Evolutionary conservation across 1,140 invertebrate species (phyloP), one percentile per base, ranked within the genome.

Genomic region (Radopholus similis): DNA sequence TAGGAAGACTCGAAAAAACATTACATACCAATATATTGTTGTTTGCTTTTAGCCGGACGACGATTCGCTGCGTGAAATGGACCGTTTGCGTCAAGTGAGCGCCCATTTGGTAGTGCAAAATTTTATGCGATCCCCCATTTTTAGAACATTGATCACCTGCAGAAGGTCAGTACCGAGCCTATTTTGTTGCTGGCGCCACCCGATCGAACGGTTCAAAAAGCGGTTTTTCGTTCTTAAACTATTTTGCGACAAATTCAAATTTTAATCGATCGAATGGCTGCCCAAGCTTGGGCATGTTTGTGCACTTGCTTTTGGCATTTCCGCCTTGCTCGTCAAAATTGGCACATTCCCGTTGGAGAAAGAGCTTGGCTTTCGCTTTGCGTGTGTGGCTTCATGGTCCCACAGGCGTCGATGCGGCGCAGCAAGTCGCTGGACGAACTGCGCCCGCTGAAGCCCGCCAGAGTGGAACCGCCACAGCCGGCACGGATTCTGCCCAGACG

Each of bases 131-230:
- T n/a, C n/a, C n/a, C n/a, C n/a, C 40, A 6, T 44, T 78, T 76
- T 58, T 44, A 78, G 81, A 81, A 59, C 42, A 67, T 81, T 32
- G 78, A 81, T 55, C 67, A 73, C 5, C 60, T 81, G 53, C 66
- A 78, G 71, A 83, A 78, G 67, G 78, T 81, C 30, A 66, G 72
- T n/a, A n/a, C n/a, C 73, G 53, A 23, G 13, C 40, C 21, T 40
- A 21, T n/a, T 55, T 26, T 58, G 53, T 42, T 42, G 34, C 30
- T 37, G 70, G 18, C 35, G 28, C 34, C n/a, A n/a, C n/a, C n/a
- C n/a, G n/a, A n/a, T n/a, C n/a, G n/a, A n/a, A n/a, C n/a, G n/a
- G n/a, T n/a, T n/a, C n/a, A n/a, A n/a, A n/a, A n/a, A n/a, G n/a
- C n/a, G n/a, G 13, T 66, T 4, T 65, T 35, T 18, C 38, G 58